Conservation (phyloP, 2,797 vertebrate genomes). For the Vipera ursinii region DNA sequence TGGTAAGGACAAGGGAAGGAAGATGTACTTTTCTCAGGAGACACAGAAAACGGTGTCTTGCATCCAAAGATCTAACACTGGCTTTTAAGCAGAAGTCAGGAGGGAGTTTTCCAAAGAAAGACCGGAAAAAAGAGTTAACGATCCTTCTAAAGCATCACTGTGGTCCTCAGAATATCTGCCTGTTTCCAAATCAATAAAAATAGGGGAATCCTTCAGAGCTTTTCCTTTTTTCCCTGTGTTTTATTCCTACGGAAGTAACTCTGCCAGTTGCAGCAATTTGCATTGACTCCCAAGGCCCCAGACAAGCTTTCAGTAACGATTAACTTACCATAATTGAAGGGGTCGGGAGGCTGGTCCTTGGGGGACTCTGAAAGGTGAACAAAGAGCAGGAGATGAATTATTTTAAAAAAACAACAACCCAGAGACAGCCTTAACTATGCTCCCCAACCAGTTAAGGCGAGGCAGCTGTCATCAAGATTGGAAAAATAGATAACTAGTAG, state of each 20-base stretch:
- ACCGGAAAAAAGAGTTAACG: background rate
- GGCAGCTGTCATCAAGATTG: background rate
- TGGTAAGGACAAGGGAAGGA: too few relatives aligned
- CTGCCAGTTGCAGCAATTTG: background rate
- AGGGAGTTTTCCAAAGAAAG: background rate
- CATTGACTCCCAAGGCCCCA: background rate
- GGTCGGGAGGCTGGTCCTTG: background rate
- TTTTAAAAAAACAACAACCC: background rate
- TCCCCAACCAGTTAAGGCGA: background rate
- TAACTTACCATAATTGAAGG: constrained; percentile 29
- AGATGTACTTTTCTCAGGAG: too few relatives aligned
- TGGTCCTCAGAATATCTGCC: background rate
- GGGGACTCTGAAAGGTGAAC: constrained; percentile 10
- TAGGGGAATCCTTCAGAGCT: background rate
- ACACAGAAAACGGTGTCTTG: background rate
- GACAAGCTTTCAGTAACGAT: background rate
- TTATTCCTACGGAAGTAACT: background rate
- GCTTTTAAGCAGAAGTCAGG: background rate
- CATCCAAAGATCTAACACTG: background rate
- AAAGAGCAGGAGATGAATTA: background rate
- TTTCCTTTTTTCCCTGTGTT: background rate
- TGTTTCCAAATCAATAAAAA: background rate
- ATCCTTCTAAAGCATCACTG: background rate
- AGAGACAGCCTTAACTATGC: background rate
- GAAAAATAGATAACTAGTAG: background rate